Evolutionary conservation across 1,140 invertebrate genomes (phyloP), one percentile per base, ranked within the genome.

Genomic region (Hypsibius dujardini): DNA sequence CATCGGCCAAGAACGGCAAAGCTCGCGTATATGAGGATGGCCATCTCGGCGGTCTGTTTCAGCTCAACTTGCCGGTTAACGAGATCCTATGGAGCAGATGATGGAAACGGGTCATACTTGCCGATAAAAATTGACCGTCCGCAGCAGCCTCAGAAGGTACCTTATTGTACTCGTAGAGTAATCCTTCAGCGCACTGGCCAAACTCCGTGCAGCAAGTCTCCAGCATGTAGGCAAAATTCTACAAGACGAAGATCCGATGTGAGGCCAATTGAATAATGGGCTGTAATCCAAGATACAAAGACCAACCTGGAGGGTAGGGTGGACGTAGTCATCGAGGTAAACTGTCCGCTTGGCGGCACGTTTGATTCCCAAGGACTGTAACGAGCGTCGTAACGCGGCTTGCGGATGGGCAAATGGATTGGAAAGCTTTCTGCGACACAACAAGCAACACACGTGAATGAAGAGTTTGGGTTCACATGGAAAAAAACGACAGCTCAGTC

Each of bases 321-420:
- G 62, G 45, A 67, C 12, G 42, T 67, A 67, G 45, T 67, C 62
- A 12, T 67, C 62, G 12, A 67, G 45, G 42, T 14, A 67, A 3
- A 67, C 62, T 42, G 7, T 67, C 62, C 62, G 12, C 42, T 67
- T 67, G n/a, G n/a, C n/a, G n/a, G n/a, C n/a, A n/a, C n/a, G n/a
- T n/a, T n/a, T n/a, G n/a, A n/a, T n/a, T n/a, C n/a, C n/a, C n/a
- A n/a, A n/a, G n/a, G n/a, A n/a, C n/a, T n/a, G n/a, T n/a, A n/a
- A n/a, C n/a, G n/a, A n/a, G n/a, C n/a, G n/a, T n/a, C n/a, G n/a
- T n/a, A n/a, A n/a, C n/a, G n/a, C n/a, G n/a, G n/a, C n/a, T n/a
- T n/a, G n/a, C n/a, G n/a, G n/a, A n/a, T n/a, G n/a, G n/a, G n/a
- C n/a, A n/a, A n/a, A n/a, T n/a, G n/a, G n/a, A n/a, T n/a, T n/a